Percentiles rank a stretch among this genome's conserved stretches.
Evolutionary conservation across 2,888 invertebrate species (phyloP).

Genomic region (Apodemia hepburni): DNA sequence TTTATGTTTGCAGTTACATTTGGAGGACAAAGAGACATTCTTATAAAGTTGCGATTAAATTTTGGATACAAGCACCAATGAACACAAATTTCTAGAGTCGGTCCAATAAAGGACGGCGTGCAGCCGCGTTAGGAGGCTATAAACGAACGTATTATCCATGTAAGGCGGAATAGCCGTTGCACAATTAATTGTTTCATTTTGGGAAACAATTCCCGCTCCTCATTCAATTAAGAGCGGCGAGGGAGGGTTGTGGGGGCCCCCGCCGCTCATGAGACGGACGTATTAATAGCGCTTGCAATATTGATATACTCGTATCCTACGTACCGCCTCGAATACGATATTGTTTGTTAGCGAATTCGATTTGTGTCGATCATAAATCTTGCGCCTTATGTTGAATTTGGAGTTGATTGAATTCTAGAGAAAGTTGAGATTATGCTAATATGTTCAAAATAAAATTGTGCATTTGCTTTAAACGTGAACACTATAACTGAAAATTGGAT

Average conservation of each 20-base stretch:
- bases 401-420: conserved; percentile 70
- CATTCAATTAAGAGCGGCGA: conserved; percentile 81
- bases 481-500: too few relatives aligned
- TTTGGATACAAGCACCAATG: conserved; percentile 76
- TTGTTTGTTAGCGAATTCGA: conserved; percentile 79
- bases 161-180: conserved; percentile 81
- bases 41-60: conserved; percentile 77
- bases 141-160: conserved; percentile 81
- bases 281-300: conserved; percentile 80
- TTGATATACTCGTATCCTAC: conserved; percentile 77
- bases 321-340: conserved; percentile 75
- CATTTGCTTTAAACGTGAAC: too few relatives aligned
- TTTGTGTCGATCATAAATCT: conserved; percentile 80
- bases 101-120: conserved; percentile 78
- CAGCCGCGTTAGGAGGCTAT: conserved; percentile 79
- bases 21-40: conserved; percentile 59
- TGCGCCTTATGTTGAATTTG: conserved; percentile 77
- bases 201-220: conserved; percentile 81
- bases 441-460: conserved; percentile 28
- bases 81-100: conserved; percentile 78
- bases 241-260: conserved; percentile 43
- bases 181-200: conserved; percentile 81
- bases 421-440: conserved; percentile 38
- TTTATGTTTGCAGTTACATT: background rate
- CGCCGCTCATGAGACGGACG: conserved; percentile 77